phyloP scores from a whole-genome alignment of 2,888 invertebrate species.

The Trichopoda pennipes region DNA sequence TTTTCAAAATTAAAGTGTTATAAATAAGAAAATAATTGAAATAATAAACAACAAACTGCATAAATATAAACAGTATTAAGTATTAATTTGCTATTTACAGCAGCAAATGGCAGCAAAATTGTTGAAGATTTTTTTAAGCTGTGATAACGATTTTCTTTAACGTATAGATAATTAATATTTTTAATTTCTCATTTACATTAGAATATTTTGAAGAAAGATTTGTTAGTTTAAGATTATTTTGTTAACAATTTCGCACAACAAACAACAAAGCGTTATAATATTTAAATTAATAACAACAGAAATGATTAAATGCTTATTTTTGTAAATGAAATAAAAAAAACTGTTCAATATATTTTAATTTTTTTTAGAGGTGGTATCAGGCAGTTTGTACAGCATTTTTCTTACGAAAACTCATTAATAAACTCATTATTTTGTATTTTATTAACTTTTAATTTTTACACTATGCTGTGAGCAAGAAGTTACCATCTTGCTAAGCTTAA shows the following conservation, averaged over 20 bases:
- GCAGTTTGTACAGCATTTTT: constrained; percentile 68
- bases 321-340: constrained; percentile 8
- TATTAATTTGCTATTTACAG: constrained; percentile 65
- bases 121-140: constrained; percentile 55
- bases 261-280: constrained; percentile 69
- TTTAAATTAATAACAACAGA: constrained; percentile 43
- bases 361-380: constrained; percentile 58
- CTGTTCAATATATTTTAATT: constrained; percentile 21
- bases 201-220: constrained; percentile 21
- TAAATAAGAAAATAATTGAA: constrained; percentile 25
- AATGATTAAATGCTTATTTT: constrained; percentile 33
- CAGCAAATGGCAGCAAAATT: constrained; percentile 62
- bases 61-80: constrained; percentile 20
- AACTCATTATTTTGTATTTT: constrained; percentile 4
- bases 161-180: too few relatives aligned
- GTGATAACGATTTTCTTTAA: constrained; percentile 33
- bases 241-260: constrained; percentile 65
- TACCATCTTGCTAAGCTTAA: neutral
- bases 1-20: neutral
- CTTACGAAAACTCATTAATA: constrained; percentile 36
- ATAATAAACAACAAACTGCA: constrained; percentile 28
- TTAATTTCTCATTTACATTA: constrained; percentile 7
- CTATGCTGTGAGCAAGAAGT: constrained; percentile 48
- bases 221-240: constrained; percentile 43
- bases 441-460: constrained; percentile 59